Conservation (phyloP, 2,113 vertebrate genomes). For the Halichoerus grypus region DNA sequence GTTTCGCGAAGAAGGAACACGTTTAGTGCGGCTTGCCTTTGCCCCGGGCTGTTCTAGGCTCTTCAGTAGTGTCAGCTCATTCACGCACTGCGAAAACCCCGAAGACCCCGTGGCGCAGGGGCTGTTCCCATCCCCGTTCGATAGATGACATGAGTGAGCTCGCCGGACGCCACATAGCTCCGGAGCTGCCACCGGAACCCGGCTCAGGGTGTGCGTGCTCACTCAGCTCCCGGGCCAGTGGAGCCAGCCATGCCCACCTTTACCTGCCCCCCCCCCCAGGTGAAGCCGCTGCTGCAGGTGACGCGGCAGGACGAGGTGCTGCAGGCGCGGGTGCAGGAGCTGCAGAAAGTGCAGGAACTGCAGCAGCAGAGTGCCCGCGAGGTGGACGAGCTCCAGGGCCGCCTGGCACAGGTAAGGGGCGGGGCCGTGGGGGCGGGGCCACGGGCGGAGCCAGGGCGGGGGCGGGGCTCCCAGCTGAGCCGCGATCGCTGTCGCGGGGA, state of each 20-base stretch:
- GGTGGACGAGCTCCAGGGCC: conserved; percentile 89
- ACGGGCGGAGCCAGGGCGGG: accelerated
- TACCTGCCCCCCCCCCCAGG: conserved; percentile 81
- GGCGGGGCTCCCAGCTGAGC: background rate
- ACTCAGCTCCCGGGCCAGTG: background rate
- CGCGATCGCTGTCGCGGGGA: accelerated
- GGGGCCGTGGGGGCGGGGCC: accelerated
- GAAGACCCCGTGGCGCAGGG: background rate
- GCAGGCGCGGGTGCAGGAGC: conserved; percentile 90
- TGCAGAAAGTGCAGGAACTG: conserved; percentile 92
- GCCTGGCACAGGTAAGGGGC: conserved; percentile 89
- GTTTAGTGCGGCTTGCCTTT: background rate
- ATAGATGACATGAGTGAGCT: background rate
- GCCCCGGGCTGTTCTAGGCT: background rate
- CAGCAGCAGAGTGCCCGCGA: conserved; percentile 89
- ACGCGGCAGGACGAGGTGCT: conserved; percentile 95
- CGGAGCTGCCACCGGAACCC: background rate
- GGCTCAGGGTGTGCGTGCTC: background rate
- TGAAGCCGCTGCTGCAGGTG: conserved; percentile 95
- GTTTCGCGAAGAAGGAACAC: background rate
- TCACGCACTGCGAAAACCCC: background rate
- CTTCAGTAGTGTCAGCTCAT: background rate
- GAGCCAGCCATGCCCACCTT: background rate
- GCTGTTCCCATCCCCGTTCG: background rate
- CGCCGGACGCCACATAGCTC: background rate